Conservation (phyloP, 2,113 vertebrate genomes). For the Nansenia antarctica region DNA sequence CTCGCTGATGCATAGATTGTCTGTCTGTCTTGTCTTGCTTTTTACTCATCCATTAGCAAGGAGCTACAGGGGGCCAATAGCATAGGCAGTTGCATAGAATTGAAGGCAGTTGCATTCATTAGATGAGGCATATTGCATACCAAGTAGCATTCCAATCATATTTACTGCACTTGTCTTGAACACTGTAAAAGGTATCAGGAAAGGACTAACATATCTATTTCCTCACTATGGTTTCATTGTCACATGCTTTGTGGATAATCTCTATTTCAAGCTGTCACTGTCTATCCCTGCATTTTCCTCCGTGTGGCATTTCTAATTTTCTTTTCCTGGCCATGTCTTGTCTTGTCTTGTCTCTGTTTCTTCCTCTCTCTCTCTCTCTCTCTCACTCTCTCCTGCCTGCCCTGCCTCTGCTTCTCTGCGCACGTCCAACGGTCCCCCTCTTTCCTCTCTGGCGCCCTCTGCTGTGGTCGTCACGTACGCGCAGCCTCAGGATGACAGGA, state of each 20-base stretch:
- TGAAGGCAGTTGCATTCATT: neutral
- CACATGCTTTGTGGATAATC: neutral
- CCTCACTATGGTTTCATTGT: neutral
- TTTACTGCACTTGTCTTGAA: no score
- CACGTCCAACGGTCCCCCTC: slow-evolving; percentile 64
- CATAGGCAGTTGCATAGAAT: no score
- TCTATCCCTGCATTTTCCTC: neutral
- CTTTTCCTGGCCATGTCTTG: slow-evolving; percentile 48
- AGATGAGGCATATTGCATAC: neutral
- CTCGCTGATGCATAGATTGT: slow-evolving; percentile 50
- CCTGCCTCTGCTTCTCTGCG: slow-evolving; percentile 78
- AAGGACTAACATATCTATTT: neutral
- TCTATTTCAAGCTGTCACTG: neutral
- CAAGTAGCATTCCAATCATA: neutral
- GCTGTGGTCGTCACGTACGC: slow-evolving; percentile 78
- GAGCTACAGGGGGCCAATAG: neutral
- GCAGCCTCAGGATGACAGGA: slow-evolving; percentile 96
- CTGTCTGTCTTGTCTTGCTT: slow-evolving; percentile 24
- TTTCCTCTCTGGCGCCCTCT: slow-evolving; percentile 81
- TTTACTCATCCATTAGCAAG: neutral
- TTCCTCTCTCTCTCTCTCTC: slow-evolving; percentile 40
- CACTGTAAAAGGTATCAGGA: neutral
- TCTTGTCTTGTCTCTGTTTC: slow-evolving; percentile 69
- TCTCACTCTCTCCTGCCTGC: slow-evolving; percentile 41
- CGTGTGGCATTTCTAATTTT: slow-evolving; percentile 70